A percentile compares a stretch with the other conserved stretches of the same genome.
These are phyloP conservation scores for Gambusia holbrooki DNA, from an alignment of 2,113 vertebrate genomes.

Conservation along the genomic window DNA sequence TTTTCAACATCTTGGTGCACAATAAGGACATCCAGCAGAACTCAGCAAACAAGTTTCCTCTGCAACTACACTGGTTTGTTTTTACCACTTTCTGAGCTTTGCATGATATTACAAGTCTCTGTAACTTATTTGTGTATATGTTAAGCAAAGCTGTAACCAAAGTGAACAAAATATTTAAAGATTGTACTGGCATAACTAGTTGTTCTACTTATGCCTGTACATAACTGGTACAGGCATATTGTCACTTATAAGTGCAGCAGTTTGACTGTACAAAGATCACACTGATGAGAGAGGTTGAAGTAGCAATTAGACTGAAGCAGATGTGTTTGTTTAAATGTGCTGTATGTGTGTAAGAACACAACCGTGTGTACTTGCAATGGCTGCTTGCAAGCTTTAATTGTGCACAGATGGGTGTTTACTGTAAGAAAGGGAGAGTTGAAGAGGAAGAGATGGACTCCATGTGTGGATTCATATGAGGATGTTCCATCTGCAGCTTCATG, in stretches of 20 bases:
- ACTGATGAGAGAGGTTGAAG: conserved; percentile 45
- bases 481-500: conserved; percentile 38
- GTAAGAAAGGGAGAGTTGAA: conserved; percentile 68
- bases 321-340: conserved; percentile 46
- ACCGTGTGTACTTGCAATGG: conserved; percentile 26
- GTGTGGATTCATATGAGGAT: conserved; percentile 52
- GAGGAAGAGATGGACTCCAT: conserved; percentile 74
- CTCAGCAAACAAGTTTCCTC: background rate
- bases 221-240: conserved; percentile 11
- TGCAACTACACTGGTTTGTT: background rate
- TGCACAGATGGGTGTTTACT: conserved; percentile 75
- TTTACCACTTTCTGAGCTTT: background rate
- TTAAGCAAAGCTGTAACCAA: background rate
- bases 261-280: conserved; percentile 35
- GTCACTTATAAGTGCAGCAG: conserved; percentile 29
- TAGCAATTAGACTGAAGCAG: conserved; percentile 63
- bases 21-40: conserved; percentile 14
- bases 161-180: background rate
- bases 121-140: background rate
- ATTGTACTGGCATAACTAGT: background rate
- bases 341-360: conserved; percentile 31
- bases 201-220: background rate
- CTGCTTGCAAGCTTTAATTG: conserved; percentile 63
- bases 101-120: background rate
- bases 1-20: conserved; percentile 11